Percentiles rank a stretch among this genome's conserved stretches.
Conservation (phyloP, 2,888 invertebrate species). For the Rhagonycha lutea region DNA sequence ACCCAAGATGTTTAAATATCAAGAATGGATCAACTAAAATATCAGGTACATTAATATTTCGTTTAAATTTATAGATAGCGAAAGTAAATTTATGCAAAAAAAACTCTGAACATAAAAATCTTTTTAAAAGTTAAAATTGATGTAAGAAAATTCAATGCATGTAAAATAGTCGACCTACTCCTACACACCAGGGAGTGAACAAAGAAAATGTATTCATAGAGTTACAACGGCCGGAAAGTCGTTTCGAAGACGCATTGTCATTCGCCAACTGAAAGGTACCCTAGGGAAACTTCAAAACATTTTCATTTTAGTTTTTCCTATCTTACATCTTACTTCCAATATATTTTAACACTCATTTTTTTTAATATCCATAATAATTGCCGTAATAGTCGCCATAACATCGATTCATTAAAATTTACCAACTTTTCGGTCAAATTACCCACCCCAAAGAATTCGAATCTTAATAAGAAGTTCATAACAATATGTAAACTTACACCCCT, state of each 20-base stretch:
- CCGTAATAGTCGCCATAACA: not conserved
- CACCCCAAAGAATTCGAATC: not conserved
- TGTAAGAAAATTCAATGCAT: conserved; percentile 53
- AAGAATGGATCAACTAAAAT: conserved; percentile 19
- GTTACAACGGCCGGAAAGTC: conserved; percentile 44
- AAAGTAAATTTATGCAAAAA: not conserved
- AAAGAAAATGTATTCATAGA: conserved; percentile 51
- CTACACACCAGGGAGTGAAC: conserved; percentile 43
- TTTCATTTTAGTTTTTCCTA: conserved; percentile 54
- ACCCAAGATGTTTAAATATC: conserved; percentile 28
- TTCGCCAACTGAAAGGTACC: conserved; percentile 51
- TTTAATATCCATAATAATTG: not conserved
- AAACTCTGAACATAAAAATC: not conserved
- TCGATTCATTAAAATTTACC: not conserved
- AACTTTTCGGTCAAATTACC: not conserved
- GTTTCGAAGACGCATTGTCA: conserved; percentile 57
- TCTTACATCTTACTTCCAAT: conserved; percentile 28
- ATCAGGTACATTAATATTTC: conserved; percentile 26
- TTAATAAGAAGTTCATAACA: conserved; percentile 15
- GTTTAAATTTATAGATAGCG: conserved; percentile 11
- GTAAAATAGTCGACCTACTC: conserved; percentile 48
- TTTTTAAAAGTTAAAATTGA: conserved; percentile 23
- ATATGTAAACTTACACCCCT: conserved; percentile 29
- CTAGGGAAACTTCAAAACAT: conserved; percentile 53
- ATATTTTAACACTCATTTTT: conserved; percentile 12